Evolutionary conservation across 2,113 vertebrate species (phyloP).

Genomic region (Hemichromis elongatus): DNA sequence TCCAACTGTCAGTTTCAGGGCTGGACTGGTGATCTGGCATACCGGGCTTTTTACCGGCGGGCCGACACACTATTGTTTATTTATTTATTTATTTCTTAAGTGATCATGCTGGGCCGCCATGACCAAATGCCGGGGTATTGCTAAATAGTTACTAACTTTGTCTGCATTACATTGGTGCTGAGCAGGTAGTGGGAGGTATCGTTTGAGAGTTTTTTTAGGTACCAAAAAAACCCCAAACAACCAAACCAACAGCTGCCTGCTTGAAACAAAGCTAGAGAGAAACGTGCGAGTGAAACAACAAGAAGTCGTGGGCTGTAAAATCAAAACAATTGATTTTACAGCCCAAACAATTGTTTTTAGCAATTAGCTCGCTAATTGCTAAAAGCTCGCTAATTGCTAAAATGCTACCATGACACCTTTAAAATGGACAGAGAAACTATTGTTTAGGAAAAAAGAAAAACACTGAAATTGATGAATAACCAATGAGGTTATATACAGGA

Average conservation of each 20-base stretch:
- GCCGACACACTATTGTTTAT: not conserved
- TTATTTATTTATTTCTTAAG: not conserved
- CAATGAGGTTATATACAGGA: not conserved
- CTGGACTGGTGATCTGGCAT: not conserved
- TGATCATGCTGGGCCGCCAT: not conserved
- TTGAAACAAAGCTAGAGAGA: not conserved
- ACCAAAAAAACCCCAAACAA: not conserved
- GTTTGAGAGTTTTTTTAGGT: not conserved
- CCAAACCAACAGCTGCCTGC: not conserved
- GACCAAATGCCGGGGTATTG: not conserved
- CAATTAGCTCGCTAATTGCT: too few relatives aligned
- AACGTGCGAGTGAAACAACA: not conserved
- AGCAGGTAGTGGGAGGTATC: not conserved
- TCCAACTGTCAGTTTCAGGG: not conserved
- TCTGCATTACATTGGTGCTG: not conserved
- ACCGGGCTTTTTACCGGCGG: not conserved
- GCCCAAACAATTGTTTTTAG: too few relatives aligned
- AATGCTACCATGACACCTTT: not conserved
- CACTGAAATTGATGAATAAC: not conserved
- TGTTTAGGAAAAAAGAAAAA: not conserved
- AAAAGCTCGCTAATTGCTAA: not conserved
- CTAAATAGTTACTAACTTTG: not conserved
- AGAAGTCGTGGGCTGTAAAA: not conserved
- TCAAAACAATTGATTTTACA: not conserved
- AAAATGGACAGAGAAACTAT: not conserved